phyloP scores from a whole-genome alignment of 2,113 vertebrate genomes.

The Ploceus nigricollis region DNA sequence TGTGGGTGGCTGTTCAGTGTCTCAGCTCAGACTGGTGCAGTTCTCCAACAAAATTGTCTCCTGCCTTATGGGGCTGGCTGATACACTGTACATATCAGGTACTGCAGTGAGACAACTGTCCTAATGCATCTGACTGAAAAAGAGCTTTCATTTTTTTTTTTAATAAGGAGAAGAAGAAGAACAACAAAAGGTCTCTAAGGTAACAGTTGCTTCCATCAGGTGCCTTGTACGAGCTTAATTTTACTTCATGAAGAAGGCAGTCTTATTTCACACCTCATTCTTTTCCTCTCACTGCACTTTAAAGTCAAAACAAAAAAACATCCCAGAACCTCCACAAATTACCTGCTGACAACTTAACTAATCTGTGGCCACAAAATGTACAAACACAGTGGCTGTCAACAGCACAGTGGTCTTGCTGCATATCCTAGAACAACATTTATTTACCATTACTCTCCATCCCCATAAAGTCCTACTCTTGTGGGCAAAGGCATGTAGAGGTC shows the following conservation, averaged over 20 bases:
- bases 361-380: background rate
- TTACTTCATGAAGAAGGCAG: background rate
- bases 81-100: background rate
- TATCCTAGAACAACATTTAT: background rate
- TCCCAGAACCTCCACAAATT: background rate
- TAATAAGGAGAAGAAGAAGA: background rate
- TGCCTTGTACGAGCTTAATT: background rate
- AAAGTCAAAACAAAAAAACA: background rate
- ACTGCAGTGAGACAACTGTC: background rate
- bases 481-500: background rate
- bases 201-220: background rate
- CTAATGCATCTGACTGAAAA: background rate
- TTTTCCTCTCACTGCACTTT: background rate
- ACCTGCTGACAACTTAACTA: background rate
- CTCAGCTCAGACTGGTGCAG: background rate
- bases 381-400: background rate
- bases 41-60: background rate
- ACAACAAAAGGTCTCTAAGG: background rate
- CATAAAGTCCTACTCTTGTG: background rate
- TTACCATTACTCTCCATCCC: background rate
- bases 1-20: background rate
- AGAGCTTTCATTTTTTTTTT: background rate
- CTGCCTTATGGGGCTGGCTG: background rate
- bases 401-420: accelerated
- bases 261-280: background rate